A percentile compares a stretch with the other conserved stretches of the same genome.
phyloP scores from a whole-genome alignment of 2,113 vertebrate genomes.

The Cervus canadensis region DNA sequence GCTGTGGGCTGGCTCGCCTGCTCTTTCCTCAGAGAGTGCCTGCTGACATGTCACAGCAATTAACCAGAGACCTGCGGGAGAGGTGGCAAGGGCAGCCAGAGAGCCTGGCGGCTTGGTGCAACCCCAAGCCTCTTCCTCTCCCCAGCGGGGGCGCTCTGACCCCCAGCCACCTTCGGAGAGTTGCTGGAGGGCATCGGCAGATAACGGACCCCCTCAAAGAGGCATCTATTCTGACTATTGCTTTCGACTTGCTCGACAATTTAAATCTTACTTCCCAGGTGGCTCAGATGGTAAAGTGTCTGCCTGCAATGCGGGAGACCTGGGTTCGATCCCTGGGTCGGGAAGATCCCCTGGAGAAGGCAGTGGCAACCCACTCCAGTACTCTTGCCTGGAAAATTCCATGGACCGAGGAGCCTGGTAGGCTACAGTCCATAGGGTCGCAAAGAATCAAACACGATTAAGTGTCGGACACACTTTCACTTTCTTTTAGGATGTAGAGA shows the following conservation, averaged over 20 bases:
- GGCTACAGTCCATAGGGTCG: neutral
- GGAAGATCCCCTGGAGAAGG: neutral
- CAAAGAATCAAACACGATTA: neutral
- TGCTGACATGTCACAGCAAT: slow-evolving; percentile 87
- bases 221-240: neutral
- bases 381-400: neutral
- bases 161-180: neutral
- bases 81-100: slow-evolving; percentile 62
- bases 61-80: slow-evolving; percentile 73
- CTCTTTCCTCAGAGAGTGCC: slow-evolving; percentile 81
- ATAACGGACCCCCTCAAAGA: neutral
- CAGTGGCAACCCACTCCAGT: neutral
- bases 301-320: neutral
- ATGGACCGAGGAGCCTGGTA: neutral
- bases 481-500: neutral
- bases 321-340: neutral
- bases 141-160: neutral
- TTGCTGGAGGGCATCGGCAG: neutral
- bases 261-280: neutral
- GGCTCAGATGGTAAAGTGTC: neutral
- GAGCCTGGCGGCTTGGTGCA: neutral
- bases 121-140: neutral
- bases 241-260: neutral
- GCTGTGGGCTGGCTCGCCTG: slow-evolving; percentile 74
- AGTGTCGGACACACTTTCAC: neutral